Conservation (phyloP, 2,888 invertebrate species). For the Drosophila pseudotakahashii region DNA sequence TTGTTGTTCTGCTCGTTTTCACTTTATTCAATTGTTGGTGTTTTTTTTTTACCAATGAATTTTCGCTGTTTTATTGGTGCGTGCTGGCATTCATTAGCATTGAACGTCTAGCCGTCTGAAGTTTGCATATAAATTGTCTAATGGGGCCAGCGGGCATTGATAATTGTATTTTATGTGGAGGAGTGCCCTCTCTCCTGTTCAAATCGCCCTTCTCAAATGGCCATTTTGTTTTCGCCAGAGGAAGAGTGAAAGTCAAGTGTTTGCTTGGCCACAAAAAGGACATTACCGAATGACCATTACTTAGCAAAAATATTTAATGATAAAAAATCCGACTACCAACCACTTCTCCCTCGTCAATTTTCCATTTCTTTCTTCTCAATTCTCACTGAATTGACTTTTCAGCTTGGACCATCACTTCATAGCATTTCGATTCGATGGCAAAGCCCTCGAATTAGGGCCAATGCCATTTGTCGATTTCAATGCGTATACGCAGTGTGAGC, state of each 20-base stretch:
- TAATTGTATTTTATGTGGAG: constrained; percentile 43
- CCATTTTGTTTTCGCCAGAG: constrained; percentile 32
- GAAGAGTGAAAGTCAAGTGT: constrained; percentile 36
- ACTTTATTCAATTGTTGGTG: constrained; percentile 11
- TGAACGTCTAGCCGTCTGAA: constrained; percentile 63
- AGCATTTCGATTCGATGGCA: constrained; percentile 9
- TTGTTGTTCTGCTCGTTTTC: constrained; percentile 21
- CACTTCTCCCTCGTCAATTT: constrained; percentile 34
- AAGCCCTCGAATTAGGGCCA: constrained; percentile 24
- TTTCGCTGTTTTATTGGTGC: constrained; percentile 28
- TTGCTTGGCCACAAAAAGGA: constrained; percentile 27
- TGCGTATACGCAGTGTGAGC: constrained; percentile 36
- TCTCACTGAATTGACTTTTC: constrained; percentile 42
- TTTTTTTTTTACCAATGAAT: constrained; percentile 9
- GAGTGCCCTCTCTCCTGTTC: too few relatives aligned
- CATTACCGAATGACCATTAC: constrained; percentile 37
- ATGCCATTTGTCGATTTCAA: constrained; percentile 26
- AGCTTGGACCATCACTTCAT: constrained; percentile 20
- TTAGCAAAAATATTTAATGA: constrained; percentile 45
- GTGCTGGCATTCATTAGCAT: constrained; percentile 53
- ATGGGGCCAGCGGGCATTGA: constrained; percentile 35
- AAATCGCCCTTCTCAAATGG: constrained; percentile 3
- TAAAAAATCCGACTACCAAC: constrained; percentile 32
- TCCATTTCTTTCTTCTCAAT: too few relatives aligned
- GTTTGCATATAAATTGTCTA: constrained; percentile 48